Base-by-base conservation (phyloP, 2,797 vertebrate genomes). In the Parotocinclus haroldoi region DNA sequence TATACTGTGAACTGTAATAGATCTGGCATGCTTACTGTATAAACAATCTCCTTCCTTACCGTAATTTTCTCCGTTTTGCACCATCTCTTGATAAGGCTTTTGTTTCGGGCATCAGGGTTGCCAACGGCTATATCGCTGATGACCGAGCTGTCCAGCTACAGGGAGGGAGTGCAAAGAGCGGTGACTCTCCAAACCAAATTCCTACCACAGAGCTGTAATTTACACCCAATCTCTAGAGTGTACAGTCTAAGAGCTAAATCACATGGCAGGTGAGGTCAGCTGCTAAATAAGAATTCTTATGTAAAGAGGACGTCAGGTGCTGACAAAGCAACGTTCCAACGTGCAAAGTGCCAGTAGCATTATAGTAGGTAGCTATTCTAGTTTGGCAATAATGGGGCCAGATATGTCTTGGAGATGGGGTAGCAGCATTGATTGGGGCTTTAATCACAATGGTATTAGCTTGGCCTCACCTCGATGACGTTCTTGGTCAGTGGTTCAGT, bases 401-500 rank as follows among this genome's bases (percentile, higher is more conserved):
- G 27, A 27, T 27, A 27, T 27, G 27, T 2, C 27, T 27, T 27
- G 27, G 27, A 27, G 27, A 5, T 27, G 27, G 27, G 27, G 27
- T 27, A 27, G 2, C 27, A 27, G 27, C 27, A 27, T 27, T 5
- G 27, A 27, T 27, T 27, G 27, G 2, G 2, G 27, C 27, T 27
- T 2, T 27, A 27, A 27, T 27, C 5, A 27, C 27, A 27, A 27
- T 27, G 27, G 27, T 48, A 10, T 3, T 7, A 9, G 5, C 10
- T 9, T 9, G 10, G 12, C 3, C 78, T 66, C 86, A 96, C 97
- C 94, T 96, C 86, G 68, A 99, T 87, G 50, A 99, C 95, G 77
- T 92, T 86, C 76, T 93, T 84, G 9, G 97, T 99, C 52, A 99
- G 89, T 0, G 95, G 95, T 62, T 97, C 90, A 0, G 97, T 99